Evolutionary conservation across 2,888 invertebrate genomes (phyloP).

Genomic region (Idaea aversata): DNA sequence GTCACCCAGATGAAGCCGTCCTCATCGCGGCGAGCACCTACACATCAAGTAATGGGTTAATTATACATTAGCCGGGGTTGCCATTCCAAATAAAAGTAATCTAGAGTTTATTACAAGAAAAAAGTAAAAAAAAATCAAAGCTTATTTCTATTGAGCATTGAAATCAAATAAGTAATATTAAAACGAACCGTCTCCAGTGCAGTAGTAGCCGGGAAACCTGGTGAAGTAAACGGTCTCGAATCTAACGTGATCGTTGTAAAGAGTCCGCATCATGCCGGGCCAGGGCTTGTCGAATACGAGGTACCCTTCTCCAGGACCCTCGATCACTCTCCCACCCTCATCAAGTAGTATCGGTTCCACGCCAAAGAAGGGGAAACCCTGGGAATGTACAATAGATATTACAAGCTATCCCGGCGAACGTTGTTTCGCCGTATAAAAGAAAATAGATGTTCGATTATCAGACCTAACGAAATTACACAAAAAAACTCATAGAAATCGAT

Average conservation of each 20-base stretch:
- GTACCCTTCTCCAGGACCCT: slow-evolving; percentile 96
- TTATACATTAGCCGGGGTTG: background rate
- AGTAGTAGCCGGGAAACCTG: slow-evolving; percentile 97
- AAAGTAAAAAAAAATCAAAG: too few relatives aligned
- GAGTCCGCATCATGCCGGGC: slow-evolving; percentile 98
- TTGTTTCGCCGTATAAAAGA: background rate
- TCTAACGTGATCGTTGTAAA: slow-evolving; percentile 94
- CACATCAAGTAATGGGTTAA: background rate
- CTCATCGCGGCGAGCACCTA: slow-evolving; percentile 93
- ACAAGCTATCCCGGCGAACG: too few relatives aligned
- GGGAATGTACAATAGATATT: slow-evolving; percentile 26
- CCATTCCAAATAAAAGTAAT: too few relatives aligned
- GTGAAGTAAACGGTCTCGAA: slow-evolving; percentile 96
- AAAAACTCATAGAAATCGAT: too few relatives aligned
- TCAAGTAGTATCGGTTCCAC: slow-evolving; percentile 93
- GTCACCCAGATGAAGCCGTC: slow-evolving; percentile 99
- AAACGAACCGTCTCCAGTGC: slow-evolving; percentile 95
- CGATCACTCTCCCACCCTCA: slow-evolving; percentile 91
- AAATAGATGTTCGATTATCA: too few relatives aligned
- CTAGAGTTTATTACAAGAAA: too few relatives aligned
- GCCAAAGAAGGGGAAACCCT: slow-evolving; percentile 99
- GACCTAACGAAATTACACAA: too few relatives aligned
- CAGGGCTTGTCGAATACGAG: slow-evolving; percentile 96
- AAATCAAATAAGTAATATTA: background rate
- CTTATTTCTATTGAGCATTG: too few relatives aligned